Percentiles rank a stretch among this genome's conserved stretches.
Evolutionary conservation across 2,113 vertebrate genomes (phyloP).

Genomic region (Macheiramphus alcinus): DNA sequence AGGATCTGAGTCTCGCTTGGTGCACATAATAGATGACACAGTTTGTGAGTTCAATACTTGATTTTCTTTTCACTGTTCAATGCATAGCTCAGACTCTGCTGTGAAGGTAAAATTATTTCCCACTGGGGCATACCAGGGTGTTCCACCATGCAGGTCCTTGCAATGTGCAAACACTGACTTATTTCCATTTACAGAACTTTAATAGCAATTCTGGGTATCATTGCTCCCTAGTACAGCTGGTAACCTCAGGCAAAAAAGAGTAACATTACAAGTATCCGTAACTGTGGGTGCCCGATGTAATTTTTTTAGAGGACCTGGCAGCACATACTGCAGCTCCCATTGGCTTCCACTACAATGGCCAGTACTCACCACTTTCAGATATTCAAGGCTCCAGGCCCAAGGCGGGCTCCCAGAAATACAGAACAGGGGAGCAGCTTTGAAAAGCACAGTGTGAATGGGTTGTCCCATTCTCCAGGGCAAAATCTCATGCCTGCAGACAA

Average conservation of each 20-base stretch:
- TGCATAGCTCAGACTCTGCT: not conserved
- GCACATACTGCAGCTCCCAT: not conserved
- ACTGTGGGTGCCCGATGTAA: not conserved
- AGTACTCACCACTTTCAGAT: not conserved
- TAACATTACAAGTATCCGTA: not conserved
- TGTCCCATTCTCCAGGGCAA: not conserved
- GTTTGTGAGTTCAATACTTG: conserved; percentile 9
- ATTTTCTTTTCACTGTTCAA: conserved; percentile 5
- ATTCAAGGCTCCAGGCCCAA: not conserved
- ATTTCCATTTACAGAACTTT: not conserved
- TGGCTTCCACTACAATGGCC: not conserved
- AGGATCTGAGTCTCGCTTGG: not conserved
- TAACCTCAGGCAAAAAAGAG: not conserved
- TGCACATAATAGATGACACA: not conserved
- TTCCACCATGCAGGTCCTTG: not conserved
- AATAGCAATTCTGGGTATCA: not conserved
- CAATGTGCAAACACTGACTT: not conserved
- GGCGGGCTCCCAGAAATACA: not conserved
- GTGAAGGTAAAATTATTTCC: conserved; percentile 3
- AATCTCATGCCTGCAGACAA: not conserved
- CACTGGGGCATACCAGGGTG: not conserved
- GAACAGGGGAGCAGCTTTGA: not conserved
- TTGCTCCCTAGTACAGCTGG: not conserved
- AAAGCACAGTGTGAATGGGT: not conserved
- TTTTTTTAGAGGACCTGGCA: not conserved